Conservation (phyloP, 92 coral and sea anemone genomes). For the Nematostella vectensis region DNA sequence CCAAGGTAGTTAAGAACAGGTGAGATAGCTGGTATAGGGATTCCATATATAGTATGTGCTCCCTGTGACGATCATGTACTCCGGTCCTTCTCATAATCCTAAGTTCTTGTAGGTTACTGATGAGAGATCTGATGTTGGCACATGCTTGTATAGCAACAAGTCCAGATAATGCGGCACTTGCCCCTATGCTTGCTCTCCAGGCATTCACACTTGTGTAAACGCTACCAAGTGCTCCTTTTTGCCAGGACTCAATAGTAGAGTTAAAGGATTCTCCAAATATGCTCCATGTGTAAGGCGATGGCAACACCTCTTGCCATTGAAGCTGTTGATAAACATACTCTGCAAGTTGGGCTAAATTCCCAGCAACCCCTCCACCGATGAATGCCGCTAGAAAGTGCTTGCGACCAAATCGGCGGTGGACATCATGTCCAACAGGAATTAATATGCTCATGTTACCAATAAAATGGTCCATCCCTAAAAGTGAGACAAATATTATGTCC, state of each 20-base stretch:
- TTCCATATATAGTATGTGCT: slow-evolving; percentile 22
- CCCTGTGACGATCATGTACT: slow-evolving; percentile 15
- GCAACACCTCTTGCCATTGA: slow-evolving; percentile 50
- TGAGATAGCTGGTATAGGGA: slow-evolving; percentile 47
- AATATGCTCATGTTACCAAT: slow-evolving; percentile 62
- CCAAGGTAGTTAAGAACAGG: slow-evolving; percentile 28
- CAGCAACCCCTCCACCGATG: slow-evolving; percentile 83
- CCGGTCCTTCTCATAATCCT: slow-evolving; percentile 21
- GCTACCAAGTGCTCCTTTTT: slow-evolving; percentile 32
- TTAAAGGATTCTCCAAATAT: slow-evolving; percentile 40
- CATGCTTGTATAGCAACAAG: slow-evolving; percentile 79
- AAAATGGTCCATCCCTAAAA: slow-evolving; percentile 59
- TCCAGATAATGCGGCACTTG: slow-evolving; percentile 79
- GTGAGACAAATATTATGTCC: no score
- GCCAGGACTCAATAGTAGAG: slow-evolving; percentile 37
- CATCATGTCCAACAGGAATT: slow-evolving; percentile 55
- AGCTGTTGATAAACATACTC: slow-evolving; percentile 54
- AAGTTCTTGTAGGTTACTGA: slow-evolving; percentile 34
- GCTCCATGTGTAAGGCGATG: slow-evolving; percentile 51
- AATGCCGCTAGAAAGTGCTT: slow-evolving; percentile 58
- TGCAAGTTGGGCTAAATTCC: slow-evolving; percentile 64
- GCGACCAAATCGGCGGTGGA: slow-evolving; percentile 72
- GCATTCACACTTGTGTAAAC: slow-evolving; percentile 53
- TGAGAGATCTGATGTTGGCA: slow-evolving; percentile 37
- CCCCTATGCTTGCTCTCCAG: slow-evolving; percentile 70